Percentiles rank a stretch among this genome's conserved stretches.
Conservation (phyloP, 2,797 vertebrate genomes). For the Huso huso region DNA sequence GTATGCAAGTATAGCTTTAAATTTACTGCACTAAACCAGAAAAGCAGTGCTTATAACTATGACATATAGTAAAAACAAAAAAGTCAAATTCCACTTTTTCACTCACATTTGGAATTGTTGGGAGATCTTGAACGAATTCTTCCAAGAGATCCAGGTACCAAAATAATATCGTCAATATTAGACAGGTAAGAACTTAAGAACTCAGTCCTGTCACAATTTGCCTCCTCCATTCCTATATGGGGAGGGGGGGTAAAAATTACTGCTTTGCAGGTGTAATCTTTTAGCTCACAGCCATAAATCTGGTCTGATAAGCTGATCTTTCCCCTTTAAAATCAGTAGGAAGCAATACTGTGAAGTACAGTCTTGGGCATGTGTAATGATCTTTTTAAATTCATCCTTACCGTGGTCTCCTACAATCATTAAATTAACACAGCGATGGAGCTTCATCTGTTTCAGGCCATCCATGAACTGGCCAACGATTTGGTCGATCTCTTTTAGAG, state of each 20-base stretch:
- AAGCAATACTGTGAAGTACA: too few relatives aligned
- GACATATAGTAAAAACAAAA: too few relatives aligned
- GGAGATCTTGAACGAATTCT: slow-evolving; percentile 77
- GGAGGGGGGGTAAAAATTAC: too few relatives aligned
- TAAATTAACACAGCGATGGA: slow-evolving; percentile 91
- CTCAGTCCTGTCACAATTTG: slow-evolving; percentile 86
- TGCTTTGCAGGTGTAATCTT: too few relatives aligned
- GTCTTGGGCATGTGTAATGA: too few relatives aligned
- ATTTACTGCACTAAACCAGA: too few relatives aligned
- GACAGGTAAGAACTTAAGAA: slow-evolving; percentile 84
- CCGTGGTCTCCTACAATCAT: slow-evolving; percentile 95
- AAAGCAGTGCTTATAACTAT: too few relatives aligned
- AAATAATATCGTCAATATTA: slow-evolving; percentile 80
- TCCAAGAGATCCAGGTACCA: slow-evolving; percentile 84
- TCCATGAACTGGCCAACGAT: slow-evolving; percentile 88
- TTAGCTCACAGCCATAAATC: too few relatives aligned
- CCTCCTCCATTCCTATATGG: slow-evolving; percentile 87
- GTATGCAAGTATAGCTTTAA: too few relatives aligned
- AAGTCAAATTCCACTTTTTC: neutral
- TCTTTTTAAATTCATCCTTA: slow-evolving; percentile 26
- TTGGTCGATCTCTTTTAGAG: slow-evolving; percentile 79
- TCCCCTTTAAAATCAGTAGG: too few relatives aligned
- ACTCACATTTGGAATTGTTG: slow-evolving; percentile 85
- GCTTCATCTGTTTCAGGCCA: slow-evolving; percentile 87
- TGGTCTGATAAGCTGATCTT: too few relatives aligned